A percentile compares a stretch with the other conserved stretches of the same genome.
Evolutionary conservation across 2,113 vertebrate species (phyloP).

Genomic region (Setophaga coronata): DNA sequence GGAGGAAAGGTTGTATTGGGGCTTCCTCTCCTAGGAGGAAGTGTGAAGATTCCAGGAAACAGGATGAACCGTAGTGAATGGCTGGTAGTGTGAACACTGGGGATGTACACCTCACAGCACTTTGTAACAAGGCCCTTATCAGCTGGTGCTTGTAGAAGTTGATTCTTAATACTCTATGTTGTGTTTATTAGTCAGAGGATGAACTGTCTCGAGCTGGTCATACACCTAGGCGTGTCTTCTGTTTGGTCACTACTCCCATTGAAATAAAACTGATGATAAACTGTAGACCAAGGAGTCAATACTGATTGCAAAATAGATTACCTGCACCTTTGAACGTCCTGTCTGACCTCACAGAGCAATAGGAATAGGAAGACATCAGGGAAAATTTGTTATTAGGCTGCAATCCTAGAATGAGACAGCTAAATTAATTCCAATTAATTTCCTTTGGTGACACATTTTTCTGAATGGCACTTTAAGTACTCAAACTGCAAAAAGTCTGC

Average conservation of each 20-base stretch:
- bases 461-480: background rate
- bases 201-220: background rate
- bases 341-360: background rate
- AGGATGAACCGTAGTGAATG: background rate
- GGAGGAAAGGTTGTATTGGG: background rate
- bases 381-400: background rate
- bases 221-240: background rate
- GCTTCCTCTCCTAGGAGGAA: background rate
- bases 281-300: background rate
- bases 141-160: background rate
- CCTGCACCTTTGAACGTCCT: background rate
- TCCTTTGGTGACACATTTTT: background rate
- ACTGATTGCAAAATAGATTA: background rate
- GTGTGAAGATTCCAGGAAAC: background rate
- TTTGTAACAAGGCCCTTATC: background rate
- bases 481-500: background rate
- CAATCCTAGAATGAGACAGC: background rate
- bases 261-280: background rate
- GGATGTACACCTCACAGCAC: background rate
- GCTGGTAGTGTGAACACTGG: background rate
- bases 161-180: background rate
- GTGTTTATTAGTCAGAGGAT: background rate
- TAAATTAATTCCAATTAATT: background rate
- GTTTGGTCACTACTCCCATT: background rate
- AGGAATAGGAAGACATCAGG: background rate